Base-by-base conservation (phyloP, 2,113 vertebrate genomes). In the Theristicus caerulescens region DNA sequence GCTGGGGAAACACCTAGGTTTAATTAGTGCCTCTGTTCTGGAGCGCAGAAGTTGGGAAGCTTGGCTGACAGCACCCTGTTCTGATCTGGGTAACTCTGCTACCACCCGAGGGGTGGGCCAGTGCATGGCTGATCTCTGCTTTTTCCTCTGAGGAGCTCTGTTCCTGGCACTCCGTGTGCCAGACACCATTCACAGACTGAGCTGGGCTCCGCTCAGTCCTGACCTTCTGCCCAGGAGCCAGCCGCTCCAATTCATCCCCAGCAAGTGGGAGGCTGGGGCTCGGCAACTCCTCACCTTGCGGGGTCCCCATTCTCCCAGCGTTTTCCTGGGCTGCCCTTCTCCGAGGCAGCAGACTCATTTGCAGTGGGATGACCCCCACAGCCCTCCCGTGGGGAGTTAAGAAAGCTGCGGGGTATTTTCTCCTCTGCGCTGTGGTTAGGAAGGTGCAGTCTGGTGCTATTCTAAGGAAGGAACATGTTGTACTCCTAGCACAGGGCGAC, bases 111-210 rank as follows among this genome's bases (percentile, higher is more conserved):
- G 31, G 8, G 44, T 13, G 38, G 34, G 26, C n/a, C 70, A 20
- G 24, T 27, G 51, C 0, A 0, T 4, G 4, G 17, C 26, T 4
- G 7, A 32, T 16, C 42, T 70, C 42, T 7, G 13, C n/a, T 3
- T 42, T 59, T 19, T 52, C 59, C 16, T 46, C 52, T 3, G 26
- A 27, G 27, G n/a, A 72, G 40, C 54, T 31, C 34, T 3, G 8
- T 38, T 49, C 22, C 47, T 25, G 59, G 24, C 38, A 19, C n/a
- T 12, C 13, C 54, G 70, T 4, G 36, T 42, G 42, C 31, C 47
- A 49, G 69, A 34, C n/a, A 32, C 21, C 4, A 1, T 34, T 51
- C 59, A 6, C 38, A 46, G 18, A 5, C 21, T 7, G 18, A 67
- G 38, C 18, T 16, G 34, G 25, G 79, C 36, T 40, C 5, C 5